Evolutionary conservation across 2,888 invertebrate genomes (phyloP).

Genomic region (Julus scandinavius): DNA sequence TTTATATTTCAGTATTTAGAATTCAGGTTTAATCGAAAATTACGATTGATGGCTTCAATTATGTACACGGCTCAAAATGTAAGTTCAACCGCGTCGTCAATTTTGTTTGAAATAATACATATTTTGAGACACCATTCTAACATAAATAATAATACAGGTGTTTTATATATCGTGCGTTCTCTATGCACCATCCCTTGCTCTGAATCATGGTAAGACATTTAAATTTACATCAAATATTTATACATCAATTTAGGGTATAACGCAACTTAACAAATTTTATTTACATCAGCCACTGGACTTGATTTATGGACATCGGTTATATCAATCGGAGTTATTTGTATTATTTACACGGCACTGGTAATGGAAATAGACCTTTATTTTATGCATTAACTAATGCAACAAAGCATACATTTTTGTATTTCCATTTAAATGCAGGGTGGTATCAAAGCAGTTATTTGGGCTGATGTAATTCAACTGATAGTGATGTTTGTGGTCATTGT

Average conservation of each 20-base stretch:
- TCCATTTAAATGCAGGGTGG: conserved; percentile 63
- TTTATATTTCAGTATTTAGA: conserved; percentile 48
- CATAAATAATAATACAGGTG: neutral
- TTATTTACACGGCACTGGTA: conserved; percentile 66
- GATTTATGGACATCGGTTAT: conserved; percentile 66
- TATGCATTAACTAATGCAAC: too few relatives aligned
- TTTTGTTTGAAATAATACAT: neutral
- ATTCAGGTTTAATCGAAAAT: conserved; percentile 19
- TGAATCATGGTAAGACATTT: conserved; percentile 42
- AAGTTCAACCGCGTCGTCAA: neutral
- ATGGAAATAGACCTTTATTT: too few relatives aligned
- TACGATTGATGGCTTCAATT: conserved; percentile 30
- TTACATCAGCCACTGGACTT: conserved; percentile 16
- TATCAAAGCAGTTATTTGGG: conserved; percentile 66
- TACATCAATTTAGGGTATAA: too few relatives aligned
- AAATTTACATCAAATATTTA: too few relatives aligned
- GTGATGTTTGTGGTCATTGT: conserved; percentile 64
- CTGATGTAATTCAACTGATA: conserved; percentile 65
- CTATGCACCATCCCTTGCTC: conserved; percentile 49
- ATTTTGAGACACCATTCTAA: neutral
- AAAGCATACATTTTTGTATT: neutral
- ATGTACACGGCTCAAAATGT: neutral
- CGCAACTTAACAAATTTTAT: too few relatives aligned
- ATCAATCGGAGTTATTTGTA: conserved; percentile 65
- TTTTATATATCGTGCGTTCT: conserved; percentile 48